Conservation (phyloP, 1,140 invertebrate species). For the Cecropterus lyciades region DNA sequence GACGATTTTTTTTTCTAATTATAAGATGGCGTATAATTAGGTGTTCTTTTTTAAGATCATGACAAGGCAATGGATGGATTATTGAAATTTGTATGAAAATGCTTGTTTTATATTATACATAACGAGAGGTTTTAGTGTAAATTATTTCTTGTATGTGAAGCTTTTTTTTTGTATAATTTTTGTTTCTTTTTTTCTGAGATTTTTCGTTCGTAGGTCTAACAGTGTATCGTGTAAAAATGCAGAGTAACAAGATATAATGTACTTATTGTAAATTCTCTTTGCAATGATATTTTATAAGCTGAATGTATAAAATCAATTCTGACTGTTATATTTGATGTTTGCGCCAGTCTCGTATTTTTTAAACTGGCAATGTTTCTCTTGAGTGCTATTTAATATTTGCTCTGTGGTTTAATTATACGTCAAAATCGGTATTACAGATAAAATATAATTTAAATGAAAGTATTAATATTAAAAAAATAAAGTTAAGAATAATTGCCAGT, state of each 20-base stretch:
- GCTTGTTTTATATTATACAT: slow-evolving; percentile 55
- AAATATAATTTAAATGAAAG: too few species aligned
- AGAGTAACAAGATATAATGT: slow-evolving; percentile 63
- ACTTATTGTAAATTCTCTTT: slow-evolving; percentile 60
- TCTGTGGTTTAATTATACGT: too few species aligned
- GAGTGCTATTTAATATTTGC: too few species aligned
- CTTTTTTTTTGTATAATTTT: slow-evolving; percentile 58
- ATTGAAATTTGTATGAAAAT: slow-evolving; percentile 60
- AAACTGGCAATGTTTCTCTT: slow-evolving; percentile 23
- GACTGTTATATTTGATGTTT: slow-evolving; percentile 33
- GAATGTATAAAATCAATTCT: slow-evolving; percentile 39
- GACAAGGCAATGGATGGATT: slow-evolving; percentile 73
- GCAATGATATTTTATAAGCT: slow-evolving; percentile 35
- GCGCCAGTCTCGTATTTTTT: slow-evolving; percentile 11
- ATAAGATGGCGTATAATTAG: slow-evolving; percentile 82
- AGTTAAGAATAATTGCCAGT: too few species aligned
- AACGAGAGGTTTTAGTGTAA: slow-evolving; percentile 59
- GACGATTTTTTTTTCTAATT: slow-evolving; percentile 71
- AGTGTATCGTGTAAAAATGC: slow-evolving; percentile 51
- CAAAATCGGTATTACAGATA: too few species aligned
- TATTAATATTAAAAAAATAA: too few species aligned
- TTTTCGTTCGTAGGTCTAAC: slow-evolving; percentile 54
- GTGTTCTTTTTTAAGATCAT: slow-evolving; percentile 76
- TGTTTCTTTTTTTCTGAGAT: slow-evolving; percentile 54
- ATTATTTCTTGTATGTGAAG: slow-evolving; percentile 69